Evolutionary conservation across 2,797 vertebrate species (phyloP).

Genomic region (Chaunax sp.): DNA sequence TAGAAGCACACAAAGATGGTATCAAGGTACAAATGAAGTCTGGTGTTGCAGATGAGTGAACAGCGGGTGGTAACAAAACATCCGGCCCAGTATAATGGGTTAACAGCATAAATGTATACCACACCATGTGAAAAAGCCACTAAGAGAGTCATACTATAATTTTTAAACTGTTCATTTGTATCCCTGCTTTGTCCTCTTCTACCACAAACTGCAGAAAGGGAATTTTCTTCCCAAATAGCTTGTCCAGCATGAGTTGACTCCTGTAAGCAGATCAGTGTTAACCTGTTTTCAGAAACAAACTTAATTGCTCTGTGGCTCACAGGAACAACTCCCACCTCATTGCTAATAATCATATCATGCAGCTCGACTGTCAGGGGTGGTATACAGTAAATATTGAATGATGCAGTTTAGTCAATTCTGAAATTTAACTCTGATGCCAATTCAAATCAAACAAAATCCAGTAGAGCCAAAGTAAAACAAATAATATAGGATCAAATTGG

Average conservation of each 20-base stretch:
- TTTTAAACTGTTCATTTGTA: constrained; percentile 1
- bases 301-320: background rate
- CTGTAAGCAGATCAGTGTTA: too few species aligned
- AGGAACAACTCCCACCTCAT: constrained; percentile 5
- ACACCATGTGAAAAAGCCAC: too few species aligned
- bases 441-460: background rate
- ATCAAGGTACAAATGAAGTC: constrained; percentile 11
- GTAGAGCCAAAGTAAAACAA: background rate
- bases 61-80: constrained; percentile 15
- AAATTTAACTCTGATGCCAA: background rate
- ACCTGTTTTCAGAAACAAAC: background rate
- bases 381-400: background rate
- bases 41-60: constrained; percentile 25
- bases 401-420: background rate
- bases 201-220: background rate
- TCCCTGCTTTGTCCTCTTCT: background rate
- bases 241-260: background rate
- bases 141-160: background rate
- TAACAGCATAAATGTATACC: constrained; percentile 19
- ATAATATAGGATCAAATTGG: background rate
- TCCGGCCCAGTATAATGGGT: background rate
- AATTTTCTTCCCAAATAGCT: background rate
- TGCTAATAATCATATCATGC: background rate
- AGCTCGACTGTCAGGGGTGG: background rate
- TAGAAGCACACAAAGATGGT: background rate